Conservation (phyloP, 2,797 vertebrate genomes). For the Cheirogaleus major region DNA sequence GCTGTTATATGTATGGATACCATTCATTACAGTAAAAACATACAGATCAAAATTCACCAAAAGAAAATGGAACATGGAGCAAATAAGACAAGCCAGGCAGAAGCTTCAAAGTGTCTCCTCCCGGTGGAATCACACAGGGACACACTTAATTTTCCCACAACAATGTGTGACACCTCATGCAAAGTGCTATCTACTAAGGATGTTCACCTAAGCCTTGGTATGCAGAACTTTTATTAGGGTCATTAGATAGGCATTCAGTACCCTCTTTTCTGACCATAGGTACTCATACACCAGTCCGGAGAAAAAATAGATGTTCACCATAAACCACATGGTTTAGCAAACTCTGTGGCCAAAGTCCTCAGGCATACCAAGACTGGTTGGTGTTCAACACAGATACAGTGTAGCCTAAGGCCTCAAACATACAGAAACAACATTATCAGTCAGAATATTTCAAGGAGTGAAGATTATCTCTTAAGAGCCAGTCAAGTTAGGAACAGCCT, state of each 20-base stretch:
- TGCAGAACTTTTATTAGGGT: not conserved
- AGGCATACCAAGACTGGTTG: not conserved
- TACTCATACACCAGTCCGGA: not conserved
- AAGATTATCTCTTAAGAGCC: not conserved
- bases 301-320: not conserved
- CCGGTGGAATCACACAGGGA: no score
- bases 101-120: not conserved
- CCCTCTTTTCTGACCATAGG: not conserved
- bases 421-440: not conserved
- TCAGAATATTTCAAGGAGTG: not conserved
- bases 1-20: not conserved
- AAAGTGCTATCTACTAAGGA: not conserved
- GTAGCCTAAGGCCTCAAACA: not conserved
- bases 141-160: not conserved
- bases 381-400: not conserved
- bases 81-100: not conserved
- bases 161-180: not conserved
- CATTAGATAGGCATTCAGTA: not conserved
- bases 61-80: not conserved
- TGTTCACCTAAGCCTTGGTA: not conserved
- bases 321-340: not conserved
- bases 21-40: not conserved
- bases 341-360: not conserved
- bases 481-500: not conserved
- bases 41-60: not conserved